phyloP scores from a whole-genome alignment of 2,113 vertebrate species.

The Ptilorrhoa leucosticta region DNA sequence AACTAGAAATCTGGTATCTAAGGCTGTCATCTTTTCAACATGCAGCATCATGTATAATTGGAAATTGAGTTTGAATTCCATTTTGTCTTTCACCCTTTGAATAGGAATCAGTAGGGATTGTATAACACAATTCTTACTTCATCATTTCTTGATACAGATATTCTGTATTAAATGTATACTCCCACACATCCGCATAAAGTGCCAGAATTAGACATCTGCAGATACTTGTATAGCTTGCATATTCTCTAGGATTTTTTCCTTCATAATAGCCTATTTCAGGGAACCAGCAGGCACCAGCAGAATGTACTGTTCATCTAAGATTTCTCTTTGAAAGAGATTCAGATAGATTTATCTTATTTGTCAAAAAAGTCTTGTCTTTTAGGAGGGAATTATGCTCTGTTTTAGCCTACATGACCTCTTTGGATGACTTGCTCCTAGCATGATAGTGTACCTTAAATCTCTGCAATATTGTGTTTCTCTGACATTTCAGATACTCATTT shows the following conservation, averaged over 20 bases:
- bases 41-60: neutral
- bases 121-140: neutral
- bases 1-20: neutral
- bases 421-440: neutral
- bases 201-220: neutral
- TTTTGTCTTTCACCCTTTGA: neutral
- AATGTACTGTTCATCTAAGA: neutral
- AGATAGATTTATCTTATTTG: neutral
- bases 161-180: neutral
- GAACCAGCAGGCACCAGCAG: neutral
- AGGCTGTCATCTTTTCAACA: neutral
- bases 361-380: neutral
- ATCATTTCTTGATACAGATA: neutral
- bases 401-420: neutral
- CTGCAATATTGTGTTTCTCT: neutral
- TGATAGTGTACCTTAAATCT: neutral
- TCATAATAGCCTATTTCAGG: neutral
- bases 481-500: neutral
- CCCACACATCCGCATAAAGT: neutral
- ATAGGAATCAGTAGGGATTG: neutral
- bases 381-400: neutral
- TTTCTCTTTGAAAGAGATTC: neutral
- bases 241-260: neutral
- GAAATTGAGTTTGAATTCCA: neutral
- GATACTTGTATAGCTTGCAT: neutral